These are phyloP conservation scores for Macroglossus sobrinus DNA, from an alignment of 2,113 vertebrate species.

Conservation along the genomic window DNA sequence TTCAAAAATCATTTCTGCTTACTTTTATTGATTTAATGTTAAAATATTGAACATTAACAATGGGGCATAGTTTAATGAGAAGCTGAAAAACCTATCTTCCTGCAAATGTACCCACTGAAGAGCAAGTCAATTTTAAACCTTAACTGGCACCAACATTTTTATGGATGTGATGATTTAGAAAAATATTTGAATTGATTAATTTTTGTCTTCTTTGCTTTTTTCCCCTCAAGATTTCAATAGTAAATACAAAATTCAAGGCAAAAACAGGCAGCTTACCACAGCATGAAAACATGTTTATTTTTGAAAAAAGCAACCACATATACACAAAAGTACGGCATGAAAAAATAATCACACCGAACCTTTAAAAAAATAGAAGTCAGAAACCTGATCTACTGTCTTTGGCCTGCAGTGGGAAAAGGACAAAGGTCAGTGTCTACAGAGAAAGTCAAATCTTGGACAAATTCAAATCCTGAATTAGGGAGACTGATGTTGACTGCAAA, in stretches of 20 bases:
- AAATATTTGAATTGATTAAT: neutral
- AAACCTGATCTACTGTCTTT: conserved; percentile 4
- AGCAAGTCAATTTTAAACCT: neutral
- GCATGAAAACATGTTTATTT: neutral
- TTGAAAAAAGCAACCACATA: neutral
- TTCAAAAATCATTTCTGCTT: neutral
- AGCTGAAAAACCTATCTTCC: neutral
- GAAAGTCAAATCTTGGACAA: neutral
- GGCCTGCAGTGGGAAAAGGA: neutral
- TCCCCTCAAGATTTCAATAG: conserved; percentile 19
- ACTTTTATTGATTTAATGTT: neutral
- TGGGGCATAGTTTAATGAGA: neutral
- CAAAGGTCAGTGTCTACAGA: neutral
- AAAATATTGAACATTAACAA: neutral
- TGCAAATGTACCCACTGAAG: neutral
- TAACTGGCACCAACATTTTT: neutral
- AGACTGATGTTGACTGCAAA: neutral
- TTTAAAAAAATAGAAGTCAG: neutral
- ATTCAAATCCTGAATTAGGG: neutral
- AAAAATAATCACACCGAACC: neutral
- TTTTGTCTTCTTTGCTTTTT: neutral
- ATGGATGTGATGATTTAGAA: neutral
- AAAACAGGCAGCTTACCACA: neutral
- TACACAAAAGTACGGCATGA: neutral
- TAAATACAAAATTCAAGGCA: neutral